These are phyloP conservation scores for Dione vanillae DNA, from an alignment of 2,888 invertebrate species.

Conservation along the genomic window DNA sequence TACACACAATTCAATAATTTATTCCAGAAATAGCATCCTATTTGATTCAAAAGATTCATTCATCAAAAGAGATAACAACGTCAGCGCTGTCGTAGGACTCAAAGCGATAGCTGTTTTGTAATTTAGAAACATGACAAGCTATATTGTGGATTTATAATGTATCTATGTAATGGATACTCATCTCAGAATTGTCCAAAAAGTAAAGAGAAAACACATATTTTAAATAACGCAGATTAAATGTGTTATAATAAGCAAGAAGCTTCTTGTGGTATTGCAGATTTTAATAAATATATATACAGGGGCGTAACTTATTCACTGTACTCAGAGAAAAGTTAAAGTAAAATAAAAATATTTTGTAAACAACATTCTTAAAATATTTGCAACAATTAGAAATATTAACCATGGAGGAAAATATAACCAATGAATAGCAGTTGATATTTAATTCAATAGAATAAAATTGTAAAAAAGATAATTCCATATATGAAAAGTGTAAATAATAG, in stretches of 20 bases:
- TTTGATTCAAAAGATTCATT: constrained; percentile 34
- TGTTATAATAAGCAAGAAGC: background rate
- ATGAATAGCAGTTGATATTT: too few relatives aligned
- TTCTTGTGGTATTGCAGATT: background rate
- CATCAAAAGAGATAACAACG: constrained; percentile 37
- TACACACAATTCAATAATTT: constrained; percentile 15
- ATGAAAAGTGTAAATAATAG: too few relatives aligned
- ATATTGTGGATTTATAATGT: constrained; percentile 15
- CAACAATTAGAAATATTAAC: too few relatives aligned
- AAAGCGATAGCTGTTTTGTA: constrained; percentile 33
- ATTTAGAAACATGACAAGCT: constrained; percentile 21
- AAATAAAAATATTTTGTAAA: background rate
- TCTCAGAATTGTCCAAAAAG: too few relatives aligned
- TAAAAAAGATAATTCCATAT: too few relatives aligned
- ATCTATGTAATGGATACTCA: too few relatives aligned
- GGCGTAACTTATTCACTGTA: background rate
- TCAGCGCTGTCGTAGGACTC: constrained; percentile 31
- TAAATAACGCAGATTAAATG: too few relatives aligned
- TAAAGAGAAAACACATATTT: too few relatives aligned
- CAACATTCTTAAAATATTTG: too few relatives aligned
- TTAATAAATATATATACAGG: background rate
- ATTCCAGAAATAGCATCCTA: constrained; percentile 19
- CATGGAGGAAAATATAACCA: too few relatives aligned
- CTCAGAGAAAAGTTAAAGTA: background rate
- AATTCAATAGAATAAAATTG: too few relatives aligned